Conservation (phyloP, 1,140 invertebrate genomes). For the Mamestra configurata region DNA sequence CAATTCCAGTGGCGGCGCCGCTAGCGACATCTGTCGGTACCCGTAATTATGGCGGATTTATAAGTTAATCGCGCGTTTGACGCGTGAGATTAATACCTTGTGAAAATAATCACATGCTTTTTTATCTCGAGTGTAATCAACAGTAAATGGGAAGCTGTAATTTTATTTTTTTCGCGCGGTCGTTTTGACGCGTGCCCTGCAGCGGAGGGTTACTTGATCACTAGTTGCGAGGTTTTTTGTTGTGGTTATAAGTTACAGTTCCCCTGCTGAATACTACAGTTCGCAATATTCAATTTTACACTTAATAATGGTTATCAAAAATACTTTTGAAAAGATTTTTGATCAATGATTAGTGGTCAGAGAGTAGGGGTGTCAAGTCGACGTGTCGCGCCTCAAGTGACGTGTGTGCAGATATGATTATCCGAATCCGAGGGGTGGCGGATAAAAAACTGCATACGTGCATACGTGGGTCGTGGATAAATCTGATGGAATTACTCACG, state of each 20-base stretch:
- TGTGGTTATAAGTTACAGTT: conserved; percentile 81
- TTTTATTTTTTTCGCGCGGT: conserved; percentile 57
- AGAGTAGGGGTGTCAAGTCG: conserved; percentile 64
- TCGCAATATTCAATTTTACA: conserved; percentile 29
- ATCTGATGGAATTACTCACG: conserved; percentile 25
- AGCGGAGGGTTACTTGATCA: conserved; percentile 69
- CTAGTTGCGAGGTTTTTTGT: conserved; percentile 71
- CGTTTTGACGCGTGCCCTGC: conserved; percentile 58
- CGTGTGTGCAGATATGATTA: conserved; percentile 79
- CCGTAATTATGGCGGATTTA: conserved; percentile 62
- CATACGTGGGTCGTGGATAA: conserved; percentile 43
- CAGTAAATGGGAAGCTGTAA: conserved; percentile 56
- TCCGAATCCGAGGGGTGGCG: conserved; percentile 55
- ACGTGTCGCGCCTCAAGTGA: conserved; percentile 65
- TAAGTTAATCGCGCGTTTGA: conserved; percentile 61
- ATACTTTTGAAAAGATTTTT: conserved; percentile 48
- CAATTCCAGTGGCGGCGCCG: conserved; percentile 61
- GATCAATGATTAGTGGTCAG: conserved; percentile 72
- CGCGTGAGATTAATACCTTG: conserved; percentile 54
- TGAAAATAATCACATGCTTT: conserved; percentile 62
- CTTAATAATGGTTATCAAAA: conserved; percentile 49
- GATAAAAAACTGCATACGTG: conserved; percentile 55
- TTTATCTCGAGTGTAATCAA: conserved; percentile 54
- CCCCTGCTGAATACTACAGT: conserved; percentile 34
- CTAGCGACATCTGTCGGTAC: conserved; percentile 62